Base-by-base conservation (phyloP, 2,888 invertebrate species). In the Acleris emargana region DNA sequence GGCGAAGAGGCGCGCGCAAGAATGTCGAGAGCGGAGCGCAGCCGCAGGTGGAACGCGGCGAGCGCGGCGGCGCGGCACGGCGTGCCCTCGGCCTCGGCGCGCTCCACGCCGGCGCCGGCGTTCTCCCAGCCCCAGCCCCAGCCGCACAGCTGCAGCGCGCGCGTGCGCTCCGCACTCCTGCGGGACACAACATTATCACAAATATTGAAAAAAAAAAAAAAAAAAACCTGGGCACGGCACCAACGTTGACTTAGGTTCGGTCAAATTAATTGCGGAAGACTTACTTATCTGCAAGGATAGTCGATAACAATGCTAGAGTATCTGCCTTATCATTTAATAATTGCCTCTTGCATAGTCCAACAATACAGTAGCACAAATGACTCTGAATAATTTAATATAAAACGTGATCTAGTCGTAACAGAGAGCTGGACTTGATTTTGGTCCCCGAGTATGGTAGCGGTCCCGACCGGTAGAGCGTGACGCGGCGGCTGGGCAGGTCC, bases 61-160 rank as follows among this genome's bases (percentile, higher is more conserved):
- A 99, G 95, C 66, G 98, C 97, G 45, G 98, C 98, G 49, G 98
- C 98, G 81, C 98, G 94, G 63, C 88, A 95, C 94, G 74, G 95
- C 94, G 82, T 95, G 94, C 89, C 91, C 80, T 95, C 95, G 62
- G 94, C 94, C 82, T 96, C 96, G 49, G 97, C 91, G 74, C 95
- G 93, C 85, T 89, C 91, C 70, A 90, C 88, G 68, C 90, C 91
- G 20, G 87, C 87, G 69, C 76, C 80, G 71, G 88, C 91, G 78
- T 86, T 86, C 77, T 96, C 96, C 82, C 95, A 95, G 73, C 97
- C 97, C 84, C 96, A 95, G 69, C 95, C 94, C 98, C 98, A 99
- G 20, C 97, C 97, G 91, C 98, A 98, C 69, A 98, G 91, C 81
- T 96, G 95, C 69, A 98, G 90, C 1, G 97, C 97, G 81, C 95